phyloP scores from a whole-genome alignment of 2,113 vertebrate genomes.

The Etheostoma spectabile region DNA sequence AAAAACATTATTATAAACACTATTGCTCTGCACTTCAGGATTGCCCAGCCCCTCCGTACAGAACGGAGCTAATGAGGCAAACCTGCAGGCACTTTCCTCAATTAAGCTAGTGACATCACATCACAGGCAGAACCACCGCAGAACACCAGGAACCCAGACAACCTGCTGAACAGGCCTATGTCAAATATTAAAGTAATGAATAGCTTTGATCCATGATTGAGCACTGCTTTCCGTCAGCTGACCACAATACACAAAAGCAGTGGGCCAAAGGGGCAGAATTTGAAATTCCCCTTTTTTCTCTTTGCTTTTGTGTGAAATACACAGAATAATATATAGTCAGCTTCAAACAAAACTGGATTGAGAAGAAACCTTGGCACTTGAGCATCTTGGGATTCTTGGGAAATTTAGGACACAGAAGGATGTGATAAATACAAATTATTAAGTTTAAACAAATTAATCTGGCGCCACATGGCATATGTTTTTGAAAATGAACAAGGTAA shows the following conservation, averaged over 20 bases:
- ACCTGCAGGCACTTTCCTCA: too few species aligned
- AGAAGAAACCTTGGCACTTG: not conserved
- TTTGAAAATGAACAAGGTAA: not conserved
- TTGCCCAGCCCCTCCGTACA: too few species aligned
- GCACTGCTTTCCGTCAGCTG: not conserved
- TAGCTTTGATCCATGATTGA: constrained; percentile 16
- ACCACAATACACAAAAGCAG: not conserved
- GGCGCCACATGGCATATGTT: not conserved
- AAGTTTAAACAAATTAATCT: not conserved
- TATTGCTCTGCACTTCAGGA: too few species aligned
- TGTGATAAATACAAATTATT: too few species aligned
- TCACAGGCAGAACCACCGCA: too few species aligned
- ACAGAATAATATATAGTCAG: not conserved
- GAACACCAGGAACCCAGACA: too few species aligned
- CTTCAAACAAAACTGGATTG: not conserved
- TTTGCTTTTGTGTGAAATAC: not conserved
- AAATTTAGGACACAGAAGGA: too few species aligned
- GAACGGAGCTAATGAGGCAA: too few species aligned
- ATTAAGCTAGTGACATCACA: too few species aligned
- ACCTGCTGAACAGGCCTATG: too few species aligned
- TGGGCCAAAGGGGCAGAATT: not conserved
- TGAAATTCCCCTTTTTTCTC: not conserved
- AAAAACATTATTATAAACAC: too few species aligned
- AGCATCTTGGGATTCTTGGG: not conserved
- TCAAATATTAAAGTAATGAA: too few species aligned